Conservation (phyloP, 1,140 invertebrate genomes). For the Sitobion miscanthi region DNA sequence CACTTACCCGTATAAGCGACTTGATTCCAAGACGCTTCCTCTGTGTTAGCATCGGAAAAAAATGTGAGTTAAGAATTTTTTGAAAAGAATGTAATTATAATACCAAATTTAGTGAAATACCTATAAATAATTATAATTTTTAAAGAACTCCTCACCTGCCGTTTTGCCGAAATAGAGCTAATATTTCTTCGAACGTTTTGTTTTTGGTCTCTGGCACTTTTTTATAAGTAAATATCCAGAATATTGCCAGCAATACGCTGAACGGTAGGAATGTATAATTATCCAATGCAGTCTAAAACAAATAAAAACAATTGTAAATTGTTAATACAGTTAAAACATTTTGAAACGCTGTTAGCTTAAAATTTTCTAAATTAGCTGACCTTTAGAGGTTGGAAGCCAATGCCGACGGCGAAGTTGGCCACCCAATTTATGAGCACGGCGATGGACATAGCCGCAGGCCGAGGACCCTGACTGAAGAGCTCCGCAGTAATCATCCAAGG, state of each 20-base stretch:
- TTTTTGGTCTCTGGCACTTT: conserved; percentile 99
- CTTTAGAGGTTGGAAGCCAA: conserved; percentile 92
- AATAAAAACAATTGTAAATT: conserved; percentile 54
- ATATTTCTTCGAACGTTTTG: conserved; percentile 97
- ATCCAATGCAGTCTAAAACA: conserved; percentile 80
- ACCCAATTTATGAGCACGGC: conserved; percentile 98
- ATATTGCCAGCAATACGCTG: conserved; percentile 92
- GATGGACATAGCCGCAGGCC: conserved; percentile 97
- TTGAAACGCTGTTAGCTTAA: neutral
- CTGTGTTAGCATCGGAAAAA: conserved; percentile 34
- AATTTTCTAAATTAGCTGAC: conserved; percentile 64
- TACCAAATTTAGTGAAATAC: neutral
- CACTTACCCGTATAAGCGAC: conserved; percentile 53
- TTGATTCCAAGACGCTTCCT: conserved; percentile 53
- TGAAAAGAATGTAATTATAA: neutral
- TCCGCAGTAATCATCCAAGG: conserved; percentile 99
- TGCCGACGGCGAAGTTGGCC: conserved; percentile 96
- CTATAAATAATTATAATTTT: neutral
- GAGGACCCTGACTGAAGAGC: conserved; percentile 94
- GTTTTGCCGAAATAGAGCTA: conserved; percentile 86
- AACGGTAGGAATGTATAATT: conserved; percentile 98
- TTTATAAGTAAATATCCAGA: conserved; percentile 97
- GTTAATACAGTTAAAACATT: neutral
- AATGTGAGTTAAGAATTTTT: neutral
- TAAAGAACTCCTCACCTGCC: conserved; percentile 69